These are phyloP conservation scores for Pipistrellus pipistrellus DNA, from an alignment of 2,797 vertebrate genomes.

Conservation along the genomic window DNA sequence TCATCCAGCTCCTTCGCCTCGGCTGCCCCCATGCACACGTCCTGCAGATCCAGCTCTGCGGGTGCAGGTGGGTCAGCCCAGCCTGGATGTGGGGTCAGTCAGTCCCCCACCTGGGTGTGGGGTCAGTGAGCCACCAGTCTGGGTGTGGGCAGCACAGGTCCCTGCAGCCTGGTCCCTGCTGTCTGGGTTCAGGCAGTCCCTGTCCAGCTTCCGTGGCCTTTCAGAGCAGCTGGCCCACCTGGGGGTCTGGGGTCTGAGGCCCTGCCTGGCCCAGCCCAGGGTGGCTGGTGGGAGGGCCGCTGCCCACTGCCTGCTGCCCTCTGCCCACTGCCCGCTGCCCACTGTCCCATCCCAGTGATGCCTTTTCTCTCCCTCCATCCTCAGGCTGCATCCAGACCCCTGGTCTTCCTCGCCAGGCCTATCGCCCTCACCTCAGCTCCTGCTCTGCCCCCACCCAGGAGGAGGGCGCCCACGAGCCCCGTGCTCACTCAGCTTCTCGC, in stretches of 20 bases:
- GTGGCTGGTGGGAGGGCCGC: fast-evolving
- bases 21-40: background rate
- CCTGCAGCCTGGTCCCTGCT: background rate
- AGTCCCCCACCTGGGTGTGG: background rate
- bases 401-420: too few relatives aligned
- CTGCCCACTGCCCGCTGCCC: too few relatives aligned
- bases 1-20: conserved; percentile 80
- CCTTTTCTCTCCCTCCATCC: background rate
- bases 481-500: fast-evolving
- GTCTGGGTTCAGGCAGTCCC: background rate
- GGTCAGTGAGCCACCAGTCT: background rate
- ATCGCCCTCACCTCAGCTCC: background rate
- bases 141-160: too few relatives aligned
- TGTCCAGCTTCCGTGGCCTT: too few relatives aligned
- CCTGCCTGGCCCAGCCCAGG: fast-evolving
- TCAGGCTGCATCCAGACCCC: background rate
- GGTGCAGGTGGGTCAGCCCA: background rate
- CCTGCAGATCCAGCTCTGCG: conserved; percentile 65
- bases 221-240: background rate
- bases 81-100: too few relatives aligned
- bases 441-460: background rate
- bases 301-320: too few relatives aligned
- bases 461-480: fast-evolving
- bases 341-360: fast-evolving
- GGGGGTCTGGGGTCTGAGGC: background rate